Percentiles rank a stretch among this genome's conserved stretches.
Conservation (phyloP, 2,797 vertebrate species). For the Eidolon dupreanum region DNA sequence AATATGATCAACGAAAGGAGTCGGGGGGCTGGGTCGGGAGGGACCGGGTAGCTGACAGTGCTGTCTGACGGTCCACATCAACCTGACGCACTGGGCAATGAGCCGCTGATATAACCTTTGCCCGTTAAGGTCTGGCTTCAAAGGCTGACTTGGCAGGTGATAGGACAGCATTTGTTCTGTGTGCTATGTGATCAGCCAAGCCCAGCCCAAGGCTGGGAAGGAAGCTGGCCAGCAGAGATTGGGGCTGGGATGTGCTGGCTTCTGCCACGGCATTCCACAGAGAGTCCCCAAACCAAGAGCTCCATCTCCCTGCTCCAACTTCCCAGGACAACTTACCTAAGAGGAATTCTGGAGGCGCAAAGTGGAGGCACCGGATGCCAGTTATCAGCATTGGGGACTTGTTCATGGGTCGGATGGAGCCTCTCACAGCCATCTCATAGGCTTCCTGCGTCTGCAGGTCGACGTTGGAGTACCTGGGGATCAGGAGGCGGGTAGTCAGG, state of each 20-base stretch:
- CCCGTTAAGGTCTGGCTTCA: not conserved
- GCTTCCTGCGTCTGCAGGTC: slow-evolving; percentile 94
- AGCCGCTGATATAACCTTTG: not conserved
- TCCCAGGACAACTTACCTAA: slow-evolving; percentile 87
- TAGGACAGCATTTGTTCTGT: not conserved
- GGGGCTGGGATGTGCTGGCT: too few relatives aligned
- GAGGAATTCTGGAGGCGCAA: slow-evolving; percentile 92
- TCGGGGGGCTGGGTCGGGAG: not conserved
- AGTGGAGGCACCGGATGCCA: slow-evolving; percentile 89
- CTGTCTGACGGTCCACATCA: not conserved
- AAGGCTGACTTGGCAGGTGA: not conserved
- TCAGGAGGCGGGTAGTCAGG: not conserved
- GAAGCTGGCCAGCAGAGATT: not conserved
- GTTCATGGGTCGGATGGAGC: slow-evolving; percentile 90
- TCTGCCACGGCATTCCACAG: not conserved
- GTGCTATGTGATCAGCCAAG: not conserved
- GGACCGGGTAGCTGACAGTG: not conserved
- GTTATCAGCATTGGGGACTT: slow-evolving; percentile 93
- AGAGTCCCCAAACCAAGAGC: not conserved
- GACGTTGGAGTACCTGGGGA: slow-evolving; percentile 91
- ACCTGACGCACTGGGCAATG: not conserved
- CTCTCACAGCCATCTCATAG: slow-evolving; percentile 93
- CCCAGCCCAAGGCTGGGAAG: not conserved
- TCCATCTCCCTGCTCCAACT: not conserved
- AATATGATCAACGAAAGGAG: not conserved